A percentile compares a stretch with the other conserved stretches of the same genome.
Evolutionary conservation across 2,888 invertebrate species (phyloP).

Genomic region (Orthosia cruda): DNA sequence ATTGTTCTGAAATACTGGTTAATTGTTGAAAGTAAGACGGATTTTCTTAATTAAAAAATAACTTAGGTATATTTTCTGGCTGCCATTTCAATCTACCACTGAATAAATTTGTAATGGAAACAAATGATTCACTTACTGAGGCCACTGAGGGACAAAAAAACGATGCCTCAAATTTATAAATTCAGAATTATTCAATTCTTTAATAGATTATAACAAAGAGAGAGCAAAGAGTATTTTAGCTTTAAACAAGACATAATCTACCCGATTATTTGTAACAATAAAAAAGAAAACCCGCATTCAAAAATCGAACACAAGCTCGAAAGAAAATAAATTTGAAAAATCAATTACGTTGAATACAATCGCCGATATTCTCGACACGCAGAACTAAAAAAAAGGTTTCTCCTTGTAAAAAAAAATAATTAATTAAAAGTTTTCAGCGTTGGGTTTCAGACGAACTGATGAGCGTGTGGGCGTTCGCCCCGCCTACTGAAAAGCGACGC

Average conservation of each 20-base stretch:
- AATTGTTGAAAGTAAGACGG: not conserved
- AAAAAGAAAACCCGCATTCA: conserved; percentile 15
- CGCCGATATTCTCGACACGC: conserved; percentile 62
- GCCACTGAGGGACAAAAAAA: not conserved
- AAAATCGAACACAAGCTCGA: conserved; percentile 23
- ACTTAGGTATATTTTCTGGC: not conserved
- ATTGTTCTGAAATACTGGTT: conserved; percentile 22
- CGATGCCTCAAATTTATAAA: not conserved
- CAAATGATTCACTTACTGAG: not conserved
- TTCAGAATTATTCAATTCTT: not conserved
- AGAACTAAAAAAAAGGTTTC: conserved; percentile 61
- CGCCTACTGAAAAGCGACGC: conserved; percentile 88
- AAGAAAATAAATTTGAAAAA: conserved; percentile 45
- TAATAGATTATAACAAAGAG: not conserved
- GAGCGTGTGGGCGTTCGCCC: conserved; percentile 82
- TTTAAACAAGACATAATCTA: not conserved
- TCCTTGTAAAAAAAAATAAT: conserved; percentile 52
- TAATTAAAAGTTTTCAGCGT: conserved; percentile 65
- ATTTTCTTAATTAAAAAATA: not conserved
- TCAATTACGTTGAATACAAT: conserved; percentile 54
- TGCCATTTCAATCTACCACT: not conserved
- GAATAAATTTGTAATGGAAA: not conserved
- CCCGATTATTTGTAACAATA: too few species aligned
- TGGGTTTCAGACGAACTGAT: conserved; percentile 73
- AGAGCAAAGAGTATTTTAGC: not conserved